Evolutionary conservation across 92 coral and sea anemone species (phyloP).

Genomic region (Phenganax subtilis): DNA sequence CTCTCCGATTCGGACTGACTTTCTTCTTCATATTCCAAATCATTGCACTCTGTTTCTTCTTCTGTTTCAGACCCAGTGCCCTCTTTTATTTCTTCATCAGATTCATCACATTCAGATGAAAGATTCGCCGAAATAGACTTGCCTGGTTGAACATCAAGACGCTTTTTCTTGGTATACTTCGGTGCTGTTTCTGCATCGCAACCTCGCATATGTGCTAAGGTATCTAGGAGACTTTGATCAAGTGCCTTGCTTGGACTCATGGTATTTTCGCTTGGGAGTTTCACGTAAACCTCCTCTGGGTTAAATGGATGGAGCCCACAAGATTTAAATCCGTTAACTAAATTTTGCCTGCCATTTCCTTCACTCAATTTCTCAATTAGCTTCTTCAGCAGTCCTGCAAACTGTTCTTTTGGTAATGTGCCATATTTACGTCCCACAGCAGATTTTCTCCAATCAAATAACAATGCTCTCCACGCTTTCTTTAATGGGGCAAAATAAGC

Average conservation of each 20-base stretch:
- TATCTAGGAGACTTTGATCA: conserved; percentile 13
- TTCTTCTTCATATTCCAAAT: neutral
- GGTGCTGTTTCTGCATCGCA: neutral
- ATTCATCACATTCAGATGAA: conserved; percentile 1
- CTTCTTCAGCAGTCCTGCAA: conserved; percentile 4
- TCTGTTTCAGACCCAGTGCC: neutral
- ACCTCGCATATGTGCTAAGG: conserved; percentile 13
- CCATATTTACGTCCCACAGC: neutral
- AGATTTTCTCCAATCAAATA: neutral
- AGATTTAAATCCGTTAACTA: neutral
- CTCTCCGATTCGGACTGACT: neutral
- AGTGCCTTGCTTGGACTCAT: conserved; percentile 9
- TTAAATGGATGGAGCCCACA: neutral
- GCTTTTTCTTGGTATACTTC: neutral
- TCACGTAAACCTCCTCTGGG: neutral
- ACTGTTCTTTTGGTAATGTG: conserved; percentile 10
- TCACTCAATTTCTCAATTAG: conserved; percentile 2
- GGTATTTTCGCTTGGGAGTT: conserved; percentile 2
- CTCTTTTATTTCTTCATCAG: neutral
- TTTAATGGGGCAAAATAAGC: neutral
- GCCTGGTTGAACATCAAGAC: conserved; percentile 11
- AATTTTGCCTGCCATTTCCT: conserved; percentile 15
- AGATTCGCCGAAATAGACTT: neutral
- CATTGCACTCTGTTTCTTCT: neutral
- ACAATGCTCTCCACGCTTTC: conserved; percentile 4